A percentile compares a stretch with the other conserved stretches of the same genome.
Conservation (phyloP, 2,888 invertebrate genomes). For the Ormyrus thymus region DNA sequence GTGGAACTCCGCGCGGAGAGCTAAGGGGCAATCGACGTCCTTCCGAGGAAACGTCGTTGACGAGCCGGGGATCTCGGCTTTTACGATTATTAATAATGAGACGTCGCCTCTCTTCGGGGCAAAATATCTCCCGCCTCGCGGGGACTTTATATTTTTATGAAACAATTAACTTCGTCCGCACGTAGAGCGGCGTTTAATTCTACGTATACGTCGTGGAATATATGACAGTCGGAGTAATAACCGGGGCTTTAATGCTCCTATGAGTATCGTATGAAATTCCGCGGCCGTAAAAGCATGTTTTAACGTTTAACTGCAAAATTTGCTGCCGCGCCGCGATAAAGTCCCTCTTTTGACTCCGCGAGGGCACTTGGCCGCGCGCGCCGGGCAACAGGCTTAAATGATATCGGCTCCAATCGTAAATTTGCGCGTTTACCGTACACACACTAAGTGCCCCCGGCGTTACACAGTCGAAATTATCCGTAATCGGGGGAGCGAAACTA, state of each 20-base stretch:
- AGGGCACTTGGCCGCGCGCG: no score
- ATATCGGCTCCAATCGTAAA: not conserved
- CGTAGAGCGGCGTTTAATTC: no score
- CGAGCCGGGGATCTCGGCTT: not conserved
- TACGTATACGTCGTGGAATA: no score
- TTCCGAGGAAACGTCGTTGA: no score
- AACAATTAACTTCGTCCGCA: no score
- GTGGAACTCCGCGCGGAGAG: not conserved
- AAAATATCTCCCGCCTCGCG: no score
- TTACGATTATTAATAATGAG: not conserved
- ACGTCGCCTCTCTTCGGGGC: not conserved
- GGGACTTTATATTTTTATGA: no score
- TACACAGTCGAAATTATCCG: no score
- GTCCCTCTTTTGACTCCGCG: not conserved
- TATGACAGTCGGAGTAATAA: not conserved
- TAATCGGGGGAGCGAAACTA: no score
- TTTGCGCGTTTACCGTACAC: no score
- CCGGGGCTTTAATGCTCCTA: not conserved
- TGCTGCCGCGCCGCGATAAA: not conserved
- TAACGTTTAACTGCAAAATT: slow-evolving; percentile 6
- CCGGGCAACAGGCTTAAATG: slow-evolving; percentile 2
- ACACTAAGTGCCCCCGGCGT: no score
- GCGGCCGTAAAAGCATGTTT: not conserved
- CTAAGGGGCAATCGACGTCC: slow-evolving; percentile 6
- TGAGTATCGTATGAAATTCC: not conserved